Base-by-base conservation (phyloP, 2,797 vertebrate species). In the Myotis planiceps region DNA sequence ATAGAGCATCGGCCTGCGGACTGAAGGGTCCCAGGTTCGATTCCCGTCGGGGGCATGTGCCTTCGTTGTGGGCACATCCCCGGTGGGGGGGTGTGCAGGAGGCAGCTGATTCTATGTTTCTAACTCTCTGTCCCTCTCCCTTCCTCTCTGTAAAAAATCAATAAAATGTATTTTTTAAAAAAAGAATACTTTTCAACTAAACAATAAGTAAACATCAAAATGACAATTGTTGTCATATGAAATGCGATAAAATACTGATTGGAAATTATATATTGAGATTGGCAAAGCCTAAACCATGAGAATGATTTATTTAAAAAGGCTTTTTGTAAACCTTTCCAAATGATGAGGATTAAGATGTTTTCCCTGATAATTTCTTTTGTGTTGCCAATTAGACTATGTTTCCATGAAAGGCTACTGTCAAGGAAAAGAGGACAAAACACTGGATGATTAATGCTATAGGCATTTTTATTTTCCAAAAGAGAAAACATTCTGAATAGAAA, bases 301-400 rank as follows among this genome's bases (percentile, higher is more conserved):
- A 96, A 86, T 9, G 39, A 51, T 55, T 76, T 1, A 88, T 89
- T 96, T 97, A 14, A 66, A 86, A 80, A 29, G 8, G 19, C 0
- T 47, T 23, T 96, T n/a, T 92, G 3, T 75, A 90, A 91, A 45
- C 1, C 68, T 97, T 98, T 75, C 45, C 42, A 95, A 94, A 88
- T 87, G 25, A 78, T 92, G 39, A 97, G 55, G 14, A 80, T 63
- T 86, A 92, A 96, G 19, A 14, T 68, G 9, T 32, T 93, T 97
- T 89, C 69, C 81, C 15, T 68, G 18, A 95, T 94, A 88, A 69
- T 94, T 82, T 96, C 47, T 93, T 94, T 49, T 69, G 42, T 85
- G 5, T 45, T 84, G 29, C 51, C 12, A 96, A 37, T 4, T 66
- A 68, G 42, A 71, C 94, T 85, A 91, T 34, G 6, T 49, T 88